Conservation (phyloP, 2,113 vertebrate genomes). For the Panurus biarmicus region DNA sequence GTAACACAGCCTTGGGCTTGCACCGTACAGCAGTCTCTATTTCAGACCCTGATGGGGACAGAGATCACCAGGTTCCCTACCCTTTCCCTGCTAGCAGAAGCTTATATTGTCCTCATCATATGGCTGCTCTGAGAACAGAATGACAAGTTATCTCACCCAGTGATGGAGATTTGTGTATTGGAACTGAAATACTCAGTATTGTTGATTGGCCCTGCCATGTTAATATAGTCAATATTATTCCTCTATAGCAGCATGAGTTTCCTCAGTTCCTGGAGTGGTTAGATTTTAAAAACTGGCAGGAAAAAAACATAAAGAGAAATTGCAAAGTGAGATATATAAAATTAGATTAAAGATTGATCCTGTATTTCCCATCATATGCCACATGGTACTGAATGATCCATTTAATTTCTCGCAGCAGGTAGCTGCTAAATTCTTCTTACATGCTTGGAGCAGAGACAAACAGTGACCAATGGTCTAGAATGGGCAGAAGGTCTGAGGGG, state of each 20-base stretch:
- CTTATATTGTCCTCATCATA: background rate
- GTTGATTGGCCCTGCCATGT: background rate
- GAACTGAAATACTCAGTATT: background rate
- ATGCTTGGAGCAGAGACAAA: background rate
- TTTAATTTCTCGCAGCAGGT: background rate
- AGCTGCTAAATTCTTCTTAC: background rate
- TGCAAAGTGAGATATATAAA: background rate
- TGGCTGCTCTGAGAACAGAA: background rate
- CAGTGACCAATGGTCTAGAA: accelerated
- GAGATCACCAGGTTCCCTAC: background rate
- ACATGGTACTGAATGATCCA: background rate
- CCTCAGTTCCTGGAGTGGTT: background rate
- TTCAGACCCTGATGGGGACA: background rate
- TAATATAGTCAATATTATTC: background rate
- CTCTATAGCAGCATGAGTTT: background rate
- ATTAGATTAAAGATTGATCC: background rate
- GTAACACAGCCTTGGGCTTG: background rate
- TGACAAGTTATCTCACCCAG: background rate
- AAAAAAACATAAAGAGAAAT: background rate
- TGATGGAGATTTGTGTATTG: background rate
- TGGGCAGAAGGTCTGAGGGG: background rate
- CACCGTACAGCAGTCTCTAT: background rate
- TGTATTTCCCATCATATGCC: background rate
- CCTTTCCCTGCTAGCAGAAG: background rate
- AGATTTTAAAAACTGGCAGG: background rate